phyloP scores from a whole-genome alignment of 2,797 vertebrate species.

The Anableps anableps region DNA sequence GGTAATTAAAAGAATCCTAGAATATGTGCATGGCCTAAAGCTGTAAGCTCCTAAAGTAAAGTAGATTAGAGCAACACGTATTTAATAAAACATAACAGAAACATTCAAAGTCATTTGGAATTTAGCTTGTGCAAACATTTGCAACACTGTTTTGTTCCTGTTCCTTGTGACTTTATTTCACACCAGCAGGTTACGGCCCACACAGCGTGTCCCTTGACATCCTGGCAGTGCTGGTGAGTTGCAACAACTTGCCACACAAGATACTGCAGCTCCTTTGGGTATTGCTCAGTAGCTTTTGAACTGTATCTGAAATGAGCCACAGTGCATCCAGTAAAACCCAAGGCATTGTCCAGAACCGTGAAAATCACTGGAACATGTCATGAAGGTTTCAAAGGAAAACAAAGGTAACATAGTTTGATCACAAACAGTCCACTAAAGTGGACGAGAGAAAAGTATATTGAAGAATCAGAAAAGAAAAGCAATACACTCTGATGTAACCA shows the following conservation, averaged over 20 bases:
- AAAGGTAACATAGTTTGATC: not conserved
- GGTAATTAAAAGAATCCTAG: not conserved
- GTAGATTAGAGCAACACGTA: not conserved
- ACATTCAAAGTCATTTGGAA: not conserved
- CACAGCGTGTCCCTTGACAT: not conserved
- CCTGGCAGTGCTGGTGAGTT: not conserved
- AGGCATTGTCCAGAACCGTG: not conserved
- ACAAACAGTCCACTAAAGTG: not conserved
- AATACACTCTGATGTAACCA: not conserved
- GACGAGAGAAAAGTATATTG: fast-evolving
- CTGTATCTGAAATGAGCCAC: not conserved
- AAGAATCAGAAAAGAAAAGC: not conserved
- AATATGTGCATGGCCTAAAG: not conserved
- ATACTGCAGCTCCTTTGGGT: not conserved
- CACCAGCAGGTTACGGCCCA: not conserved
- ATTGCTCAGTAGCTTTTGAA: too few relatives aligned
- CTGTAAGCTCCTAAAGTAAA: not conserved
- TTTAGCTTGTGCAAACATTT: too few relatives aligned
- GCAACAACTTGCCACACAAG: not conserved
- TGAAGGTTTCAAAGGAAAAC: not conserved
- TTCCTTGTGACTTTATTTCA: not conserved
- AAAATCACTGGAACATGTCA: not conserved
- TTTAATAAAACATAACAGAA: not conserved
- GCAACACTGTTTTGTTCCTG: not conserved
- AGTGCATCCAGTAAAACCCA: not conserved